Percentiles rank a stretch among this genome's conserved stretches.
phyloP scores from a whole-genome alignment of 35 echinoderm and acorn worm species.

The Strongylocentrotus purpuratus region DNA sequence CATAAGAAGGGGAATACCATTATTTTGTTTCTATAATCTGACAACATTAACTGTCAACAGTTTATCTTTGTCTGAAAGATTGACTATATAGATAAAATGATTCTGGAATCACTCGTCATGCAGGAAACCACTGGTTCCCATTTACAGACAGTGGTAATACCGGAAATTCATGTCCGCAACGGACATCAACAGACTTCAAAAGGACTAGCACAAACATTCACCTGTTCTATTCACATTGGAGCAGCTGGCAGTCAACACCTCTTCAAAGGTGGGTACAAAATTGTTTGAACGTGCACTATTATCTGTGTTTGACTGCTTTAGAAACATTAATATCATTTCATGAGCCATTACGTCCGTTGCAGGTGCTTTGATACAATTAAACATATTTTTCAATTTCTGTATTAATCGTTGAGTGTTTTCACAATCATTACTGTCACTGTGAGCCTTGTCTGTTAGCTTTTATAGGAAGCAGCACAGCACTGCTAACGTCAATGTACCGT shows the following conservation, averaged over 20 bases:
- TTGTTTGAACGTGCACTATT: neutral
- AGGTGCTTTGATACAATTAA: neutral
- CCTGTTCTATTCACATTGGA: neutral
- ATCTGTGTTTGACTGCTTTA: neutral
- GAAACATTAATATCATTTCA: neutral
- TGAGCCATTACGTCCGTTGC: neutral
- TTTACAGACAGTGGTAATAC: neutral
- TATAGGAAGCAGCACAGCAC: too few relatives aligned
- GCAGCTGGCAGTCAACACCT: neutral
- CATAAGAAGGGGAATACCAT: neutral
- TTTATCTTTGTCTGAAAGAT: neutral
- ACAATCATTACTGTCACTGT: too few relatives aligned
- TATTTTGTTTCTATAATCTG: neutral
- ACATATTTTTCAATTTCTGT: too few relatives aligned
- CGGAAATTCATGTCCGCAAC: neutral
- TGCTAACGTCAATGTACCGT: too few relatives aligned
- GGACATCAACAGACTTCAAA: neutral
- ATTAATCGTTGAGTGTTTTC: too few relatives aligned
- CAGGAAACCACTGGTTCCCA: neutral
- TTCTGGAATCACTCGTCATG: neutral
- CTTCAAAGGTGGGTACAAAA: neutral
- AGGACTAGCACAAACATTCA: neutral
- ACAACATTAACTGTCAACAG: neutral
- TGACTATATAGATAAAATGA: neutral
- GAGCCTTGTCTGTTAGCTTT: too few relatives aligned